A percentile compares a stretch with the other conserved stretches of the same genome.
These are phyloP conservation scores for Rhineura floridana DNA, from an alignment of 2,113 vertebrate genomes.

Conservation along the genomic window DNA sequence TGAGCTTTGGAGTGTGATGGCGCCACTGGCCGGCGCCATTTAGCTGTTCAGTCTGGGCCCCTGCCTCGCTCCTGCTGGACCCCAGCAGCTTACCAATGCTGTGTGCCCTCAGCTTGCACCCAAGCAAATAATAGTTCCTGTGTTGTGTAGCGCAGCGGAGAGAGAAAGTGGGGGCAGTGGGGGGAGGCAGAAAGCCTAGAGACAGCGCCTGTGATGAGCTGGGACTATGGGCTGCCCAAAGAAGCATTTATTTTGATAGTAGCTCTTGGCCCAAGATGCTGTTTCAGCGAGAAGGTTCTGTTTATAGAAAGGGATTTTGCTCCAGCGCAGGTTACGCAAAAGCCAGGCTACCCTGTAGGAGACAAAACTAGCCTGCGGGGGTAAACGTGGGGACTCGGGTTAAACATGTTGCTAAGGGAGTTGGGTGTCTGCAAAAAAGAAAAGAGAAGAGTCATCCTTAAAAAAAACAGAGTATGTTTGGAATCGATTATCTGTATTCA, in stretches of 20 bases:
- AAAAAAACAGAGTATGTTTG: neutral
- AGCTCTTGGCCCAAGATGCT: slow-evolving; percentile 37
- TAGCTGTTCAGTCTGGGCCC: neutral
- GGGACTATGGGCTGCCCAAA: slow-evolving; percentile 13
- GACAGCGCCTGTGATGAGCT: slow-evolving; percentile 21
- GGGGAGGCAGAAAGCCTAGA: neutral
- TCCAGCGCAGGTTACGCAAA: slow-evolving; percentile 13
- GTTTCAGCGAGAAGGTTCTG: slow-evolving; percentile 48
- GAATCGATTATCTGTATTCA: neutral
- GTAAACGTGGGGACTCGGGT: neutral
- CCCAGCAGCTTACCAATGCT: neutral
- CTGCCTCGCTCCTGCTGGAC: neutral
- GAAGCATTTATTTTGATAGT: slow-evolving; percentile 41
- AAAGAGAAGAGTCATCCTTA: neutral
- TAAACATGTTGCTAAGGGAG: neutral
- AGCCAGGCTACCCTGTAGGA: neutral
- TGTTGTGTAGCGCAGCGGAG: slow-evolving; percentile 19
- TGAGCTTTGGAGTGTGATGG: neutral
- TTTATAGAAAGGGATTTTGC: slow-evolving; percentile 46
- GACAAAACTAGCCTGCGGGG: slow-evolving; percentile 10
- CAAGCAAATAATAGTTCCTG: slow-evolving; percentile 31
- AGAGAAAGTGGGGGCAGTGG: neutral
- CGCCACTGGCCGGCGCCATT: neutral
- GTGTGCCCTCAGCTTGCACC: slow-evolving; percentile 17
- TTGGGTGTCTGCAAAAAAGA: neutral